Percentiles rank a stretch among this genome's conserved stretches.
Evolutionary conservation across 2,888 invertebrate species (phyloP).

Genomic region (Dendrolimus houi): DNA sequence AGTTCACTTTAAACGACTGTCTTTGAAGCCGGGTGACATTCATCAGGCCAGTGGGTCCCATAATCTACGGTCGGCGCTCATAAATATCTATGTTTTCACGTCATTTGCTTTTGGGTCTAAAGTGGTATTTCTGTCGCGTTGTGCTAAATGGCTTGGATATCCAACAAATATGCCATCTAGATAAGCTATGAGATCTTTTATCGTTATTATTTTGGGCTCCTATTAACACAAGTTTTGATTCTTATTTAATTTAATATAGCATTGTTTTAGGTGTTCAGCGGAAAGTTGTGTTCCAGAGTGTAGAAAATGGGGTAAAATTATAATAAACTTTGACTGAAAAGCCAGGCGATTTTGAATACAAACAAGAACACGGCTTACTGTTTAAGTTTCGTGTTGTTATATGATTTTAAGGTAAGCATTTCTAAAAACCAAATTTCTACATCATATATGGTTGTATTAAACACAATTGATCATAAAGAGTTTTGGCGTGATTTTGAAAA

Average conservation of each 20-base stretch:
- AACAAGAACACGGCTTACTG: too few relatives aligned
- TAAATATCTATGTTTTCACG: constrained; percentile 55
- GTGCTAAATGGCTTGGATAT: constrained; percentile 65
- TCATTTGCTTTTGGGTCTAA: constrained; percentile 60
- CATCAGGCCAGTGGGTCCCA: constrained; percentile 15
- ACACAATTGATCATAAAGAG: too few relatives aligned
- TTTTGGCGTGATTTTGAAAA: too few relatives aligned
- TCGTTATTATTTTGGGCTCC: constrained; percentile 45
- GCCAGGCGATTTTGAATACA: too few relatives aligned
- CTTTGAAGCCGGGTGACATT: constrained; percentile 1
- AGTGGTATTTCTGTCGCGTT: constrained; percentile 54
- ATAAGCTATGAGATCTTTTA: constrained; percentile 58
- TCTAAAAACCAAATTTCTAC: too few relatives aligned
- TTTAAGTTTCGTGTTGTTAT: too few relatives aligned
- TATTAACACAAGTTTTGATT: constrained; percentile 35
- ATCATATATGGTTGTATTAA: too few relatives aligned
- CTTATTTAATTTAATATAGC: constrained; percentile 15
- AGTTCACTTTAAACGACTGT: neutral
- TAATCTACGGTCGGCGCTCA: constrained; percentile 26
- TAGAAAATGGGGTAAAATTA: too few relatives aligned
- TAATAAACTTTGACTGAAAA: too few relatives aligned
- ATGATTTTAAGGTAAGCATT: too few relatives aligned
- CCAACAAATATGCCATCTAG: constrained; percentile 64
- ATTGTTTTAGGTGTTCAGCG: neutral
- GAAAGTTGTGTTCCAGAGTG: too few relatives aligned